Base-by-base conservation (phyloP, 1,140 invertebrate genomes). In the Sitophilus oryzae region DNA sequence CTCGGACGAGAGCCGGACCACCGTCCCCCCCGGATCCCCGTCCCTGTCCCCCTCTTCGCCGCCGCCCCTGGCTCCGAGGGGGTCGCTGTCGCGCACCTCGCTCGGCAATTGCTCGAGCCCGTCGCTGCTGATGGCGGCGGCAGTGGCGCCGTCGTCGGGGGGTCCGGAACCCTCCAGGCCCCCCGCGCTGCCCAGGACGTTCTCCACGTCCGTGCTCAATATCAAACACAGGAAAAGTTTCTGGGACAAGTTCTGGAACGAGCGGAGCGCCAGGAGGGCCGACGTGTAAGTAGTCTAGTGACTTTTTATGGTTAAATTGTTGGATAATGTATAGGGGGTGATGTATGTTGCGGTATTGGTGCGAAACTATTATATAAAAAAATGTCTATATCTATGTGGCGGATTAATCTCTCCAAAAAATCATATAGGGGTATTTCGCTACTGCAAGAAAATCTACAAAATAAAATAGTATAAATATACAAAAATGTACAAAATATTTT, bases 181-280 rank as follows among this genome's bases (percentile, higher is more conserved):
- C 57, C 69, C 60, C 61, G 76, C 76, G 56, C 76, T 88, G 19
- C 86, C 86, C 1, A 75, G 87, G 41, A 90, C 88, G 0, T 78
- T 89, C 25, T 88, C 84, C 63, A 88, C 87, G 41, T 87, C 85
- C 53, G 85, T 86, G 20, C 76, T 91, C 16, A 76, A 86, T 53
- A 83, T 89, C 66, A 86, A 81, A 72, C 36, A 45, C 23, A 77
- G 79, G 58, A 83, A 78, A 57, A 81, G 80, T 34, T 91, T 90
- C 68, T 91, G 88, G 88, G 87, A 89, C 61, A 87, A 89, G 61
- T 84, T 88, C 68, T 88, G 83, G 78, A 79, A 85, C 56, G 79
- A 84, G 49, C 75, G 79, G 52, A 79, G 76, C 37, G 80, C 79
- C 57, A 71, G 82, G 58, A 46, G 23, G 25, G 10, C 11, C 14